Evolutionary conservation across 2,888 invertebrate genomes (phyloP).

Genomic region (Malacosoma neustria): DNA sequence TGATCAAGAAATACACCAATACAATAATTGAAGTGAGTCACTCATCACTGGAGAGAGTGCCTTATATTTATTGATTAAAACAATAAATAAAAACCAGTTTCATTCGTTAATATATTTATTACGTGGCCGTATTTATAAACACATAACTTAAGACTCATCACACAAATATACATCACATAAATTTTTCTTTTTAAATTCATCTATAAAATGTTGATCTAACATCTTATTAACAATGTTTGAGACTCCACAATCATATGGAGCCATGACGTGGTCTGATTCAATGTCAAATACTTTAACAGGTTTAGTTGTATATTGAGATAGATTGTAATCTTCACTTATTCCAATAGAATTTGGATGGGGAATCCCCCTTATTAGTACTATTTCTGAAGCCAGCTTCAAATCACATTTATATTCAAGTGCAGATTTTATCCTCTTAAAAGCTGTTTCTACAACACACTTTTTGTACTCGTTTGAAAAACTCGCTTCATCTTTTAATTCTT

Average conservation of each 20-base stretch:
- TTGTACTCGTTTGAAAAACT: slow-evolving; percentile 18
- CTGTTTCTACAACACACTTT: slow-evolving; percentile 12
- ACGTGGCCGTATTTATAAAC: too few species aligned
- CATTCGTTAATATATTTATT: too few species aligned
- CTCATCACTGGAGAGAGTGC: too few species aligned
- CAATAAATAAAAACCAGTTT: too few species aligned
- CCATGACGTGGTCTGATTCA: slow-evolving; percentile 19
- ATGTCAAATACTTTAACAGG: slow-evolving; percentile 21
- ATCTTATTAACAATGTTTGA: slow-evolving; percentile 24
- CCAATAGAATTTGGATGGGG: slow-evolving; percentile 18
- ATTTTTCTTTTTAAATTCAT: slow-evolving; percentile 18
- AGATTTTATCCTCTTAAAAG: slow-evolving; percentile 20
- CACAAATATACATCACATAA: slow-evolving; percentile 16
- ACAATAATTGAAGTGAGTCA: too few species aligned
- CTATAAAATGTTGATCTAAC: slow-evolving; percentile 17
- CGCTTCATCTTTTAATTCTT: slow-evolving; percentile 9
- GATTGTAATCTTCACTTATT: slow-evolving; percentile 21
- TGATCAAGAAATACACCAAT: too few species aligned
- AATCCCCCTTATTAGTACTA: slow-evolving; percentile 24
- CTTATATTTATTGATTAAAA: too few species aligned
- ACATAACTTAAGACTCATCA: too few species aligned
- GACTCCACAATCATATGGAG: slow-evolving; percentile 20
- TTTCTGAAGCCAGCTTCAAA: slow-evolving; percentile 21
- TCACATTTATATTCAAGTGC: slow-evolving; percentile 20
- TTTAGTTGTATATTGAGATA: slow-evolving; percentile 20